Conservation (phyloP, 2,888 invertebrate genomes). For the Apantesis nais region DNA sequence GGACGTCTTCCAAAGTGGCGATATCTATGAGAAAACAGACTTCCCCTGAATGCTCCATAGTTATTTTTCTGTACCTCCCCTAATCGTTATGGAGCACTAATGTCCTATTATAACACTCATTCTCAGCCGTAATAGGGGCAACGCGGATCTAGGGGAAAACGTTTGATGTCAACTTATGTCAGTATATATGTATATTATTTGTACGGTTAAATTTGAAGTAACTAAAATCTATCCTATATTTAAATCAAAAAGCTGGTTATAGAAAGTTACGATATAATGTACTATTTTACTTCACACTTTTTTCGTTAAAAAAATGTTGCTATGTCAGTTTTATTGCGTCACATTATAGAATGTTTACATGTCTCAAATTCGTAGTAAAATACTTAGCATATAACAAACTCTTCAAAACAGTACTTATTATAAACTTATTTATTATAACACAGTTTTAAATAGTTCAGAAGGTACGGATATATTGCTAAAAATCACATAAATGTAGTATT, state of each 20-base stretch:
- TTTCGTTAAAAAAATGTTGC: neutral
- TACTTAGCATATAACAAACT: neutral
- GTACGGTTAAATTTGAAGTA: neutral
- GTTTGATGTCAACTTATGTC: constrained; percentile 14
- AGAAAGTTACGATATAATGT: neutral
- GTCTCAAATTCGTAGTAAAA: neutral
- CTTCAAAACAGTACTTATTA: neutral
- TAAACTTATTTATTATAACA: no score
- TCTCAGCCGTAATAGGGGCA: constrained; percentile 46
- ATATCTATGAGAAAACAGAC: constrained; percentile 61
- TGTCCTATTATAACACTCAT: constrained; percentile 67
- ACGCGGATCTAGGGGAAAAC: constrained; percentile 19
- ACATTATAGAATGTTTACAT: neutral
- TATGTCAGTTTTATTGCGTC: neutral
- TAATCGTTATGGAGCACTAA: constrained; percentile 56
- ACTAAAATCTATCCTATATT: neutral
- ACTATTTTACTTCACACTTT: neutral
- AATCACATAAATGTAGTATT: no score
- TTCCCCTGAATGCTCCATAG: constrained; percentile 43
- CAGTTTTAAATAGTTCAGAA: no score
- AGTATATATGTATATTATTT: neutral
- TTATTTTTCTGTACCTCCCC: constrained; percentile 38
- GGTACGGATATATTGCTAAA: no score
- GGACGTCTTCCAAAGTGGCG: constrained; percentile 52
- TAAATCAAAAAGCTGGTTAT: neutral